Evolutionary conservation across 2,113 vertebrate genomes (phyloP).

Genomic region (Spheniscus mendiculus): DNA sequence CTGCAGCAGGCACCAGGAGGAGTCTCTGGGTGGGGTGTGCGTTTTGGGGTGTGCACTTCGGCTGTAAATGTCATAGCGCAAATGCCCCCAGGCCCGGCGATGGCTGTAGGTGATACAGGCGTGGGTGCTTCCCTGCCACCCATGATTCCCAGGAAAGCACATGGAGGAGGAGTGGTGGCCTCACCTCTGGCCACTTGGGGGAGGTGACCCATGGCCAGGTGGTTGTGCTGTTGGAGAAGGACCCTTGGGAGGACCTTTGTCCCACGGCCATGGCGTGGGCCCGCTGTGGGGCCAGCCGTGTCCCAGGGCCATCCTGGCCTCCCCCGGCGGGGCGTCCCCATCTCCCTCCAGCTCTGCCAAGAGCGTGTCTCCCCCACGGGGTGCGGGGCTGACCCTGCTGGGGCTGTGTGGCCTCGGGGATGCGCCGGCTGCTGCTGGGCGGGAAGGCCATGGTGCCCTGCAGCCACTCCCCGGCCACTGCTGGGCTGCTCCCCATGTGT

Average conservation of each 20-base stretch:
- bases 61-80: accelerated
- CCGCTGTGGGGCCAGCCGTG: accelerated
- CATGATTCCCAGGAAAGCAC: accelerated
- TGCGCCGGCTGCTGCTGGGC: accelerated
- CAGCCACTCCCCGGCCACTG: accelerated
- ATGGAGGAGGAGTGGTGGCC: background rate
- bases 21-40: background rate
- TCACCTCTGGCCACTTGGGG: accelerated
- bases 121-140: background rate
- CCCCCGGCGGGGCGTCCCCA: accelerated
- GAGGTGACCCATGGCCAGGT: background rate
- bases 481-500: accelerated
- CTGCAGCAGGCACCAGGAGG: background rate
- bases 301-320: background rate
- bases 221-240: background rate
- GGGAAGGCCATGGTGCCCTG: accelerated
- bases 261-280: background rate
- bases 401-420: background rate
- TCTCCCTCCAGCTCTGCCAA: background rate
- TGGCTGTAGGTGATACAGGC: accelerated
- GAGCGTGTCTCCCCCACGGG: accelerated
- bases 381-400: accelerated
- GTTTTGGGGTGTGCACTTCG: accelerated
- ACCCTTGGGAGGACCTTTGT: background rate
- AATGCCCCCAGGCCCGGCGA: accelerated